Conservation (phyloP, 2,888 invertebrate genomes). For the Adineta ricciae region DNA sequence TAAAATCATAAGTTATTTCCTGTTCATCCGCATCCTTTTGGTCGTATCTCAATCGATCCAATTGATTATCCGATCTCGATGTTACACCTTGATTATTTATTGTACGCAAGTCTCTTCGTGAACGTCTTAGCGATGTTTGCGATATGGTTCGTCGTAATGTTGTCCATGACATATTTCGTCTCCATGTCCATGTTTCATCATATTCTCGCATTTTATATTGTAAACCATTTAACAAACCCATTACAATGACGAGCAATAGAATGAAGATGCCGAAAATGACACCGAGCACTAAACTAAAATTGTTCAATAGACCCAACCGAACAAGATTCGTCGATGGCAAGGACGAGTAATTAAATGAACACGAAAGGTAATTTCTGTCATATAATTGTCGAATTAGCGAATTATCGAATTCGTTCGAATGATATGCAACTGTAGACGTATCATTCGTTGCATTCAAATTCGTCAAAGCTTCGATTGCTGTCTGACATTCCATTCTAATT, state of each 20-base stretch:
- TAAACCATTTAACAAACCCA: slow-evolving; percentile 15
- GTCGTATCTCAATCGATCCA: neutral
- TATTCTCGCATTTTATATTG: slow-evolving; percentile 19
- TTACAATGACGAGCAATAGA: neutral
- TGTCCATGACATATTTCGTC: slow-evolving; percentile 15
- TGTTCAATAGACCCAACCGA: neutral
- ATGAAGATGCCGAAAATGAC: neutral
- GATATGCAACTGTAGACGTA: neutral
- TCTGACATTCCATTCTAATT: neutral
- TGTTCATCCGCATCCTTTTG: neutral
- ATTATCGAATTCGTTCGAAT: neutral
- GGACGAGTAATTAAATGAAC: neutral
- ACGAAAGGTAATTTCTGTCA: neutral
- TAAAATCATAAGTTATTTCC: neutral
- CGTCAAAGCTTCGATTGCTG: neutral
- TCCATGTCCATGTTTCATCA: slow-evolving; percentile 5
- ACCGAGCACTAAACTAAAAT: neutral
- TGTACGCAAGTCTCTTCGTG: neutral
- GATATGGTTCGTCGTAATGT: slow-evolving; percentile 4
- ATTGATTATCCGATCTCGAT: slow-evolving; percentile 14
- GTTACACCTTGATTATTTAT: neutral
- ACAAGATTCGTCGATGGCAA: neutral
- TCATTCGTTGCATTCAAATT: neutral
- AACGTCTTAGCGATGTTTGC: slow-evolving; percentile 17
- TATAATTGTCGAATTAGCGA: slow-evolving; percentile 6